These are phyloP conservation scores for Dolichopus griseipennis DNA, from an alignment of 2,888 invertebrate genomes.

Conservation along the genomic window DNA sequence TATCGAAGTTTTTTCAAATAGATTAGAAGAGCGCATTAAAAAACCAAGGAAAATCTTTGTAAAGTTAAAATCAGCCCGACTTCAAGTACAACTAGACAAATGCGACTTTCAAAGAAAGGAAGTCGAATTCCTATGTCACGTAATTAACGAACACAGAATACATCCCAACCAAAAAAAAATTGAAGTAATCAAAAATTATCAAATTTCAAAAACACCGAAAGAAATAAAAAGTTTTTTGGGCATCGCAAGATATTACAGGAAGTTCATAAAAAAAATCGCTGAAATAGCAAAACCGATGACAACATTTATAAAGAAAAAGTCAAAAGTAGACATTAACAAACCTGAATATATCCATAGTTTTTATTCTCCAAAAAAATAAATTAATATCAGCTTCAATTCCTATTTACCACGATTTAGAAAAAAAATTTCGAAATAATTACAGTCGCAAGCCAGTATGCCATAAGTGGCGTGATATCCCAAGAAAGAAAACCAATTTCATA, in stretches of 20 bases:
- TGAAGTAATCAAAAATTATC: slow-evolving; percentile 21
- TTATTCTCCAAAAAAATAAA: slow-evolving; percentile 4
- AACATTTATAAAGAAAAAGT: slow-evolving; percentile 11
- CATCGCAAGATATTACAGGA: slow-evolving; percentile 20
- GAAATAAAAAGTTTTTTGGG: slow-evolving; percentile 23
- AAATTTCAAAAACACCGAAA: slow-evolving; percentile 16
- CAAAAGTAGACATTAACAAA: slow-evolving; percentile 11
- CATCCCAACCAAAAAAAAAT: too few species aligned
- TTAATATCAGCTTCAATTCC: slow-evolving; percentile 8
- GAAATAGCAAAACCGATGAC: slow-evolving; percentile 20
- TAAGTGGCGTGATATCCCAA: slow-evolving; percentile 12
- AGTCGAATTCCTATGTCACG: slow-evolving; percentile 29
- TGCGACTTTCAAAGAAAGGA: slow-evolving; percentile 26
- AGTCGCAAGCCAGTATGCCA: slow-evolving; percentile 11
- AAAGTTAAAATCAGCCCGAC: slow-evolving; percentile 19
- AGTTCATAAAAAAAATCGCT: slow-evolving; percentile 20
- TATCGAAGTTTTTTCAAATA: slow-evolving; percentile 22
- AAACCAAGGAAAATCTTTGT: slow-evolving; percentile 24
- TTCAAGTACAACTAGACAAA: slow-evolving; percentile 27
- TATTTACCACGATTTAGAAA: slow-evolving; percentile 2
- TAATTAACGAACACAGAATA: slow-evolving; percentile 22
- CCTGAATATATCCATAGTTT: slow-evolving; percentile 2
- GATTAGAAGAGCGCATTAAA: slow-evolving; percentile 28
- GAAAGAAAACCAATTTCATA: background rate
- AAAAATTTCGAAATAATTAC: slow-evolving; percentile 9